Evolutionary conservation across 2,113 vertebrate genomes (phyloP).

Genomic region (Oreochromis aureus): DNA sequence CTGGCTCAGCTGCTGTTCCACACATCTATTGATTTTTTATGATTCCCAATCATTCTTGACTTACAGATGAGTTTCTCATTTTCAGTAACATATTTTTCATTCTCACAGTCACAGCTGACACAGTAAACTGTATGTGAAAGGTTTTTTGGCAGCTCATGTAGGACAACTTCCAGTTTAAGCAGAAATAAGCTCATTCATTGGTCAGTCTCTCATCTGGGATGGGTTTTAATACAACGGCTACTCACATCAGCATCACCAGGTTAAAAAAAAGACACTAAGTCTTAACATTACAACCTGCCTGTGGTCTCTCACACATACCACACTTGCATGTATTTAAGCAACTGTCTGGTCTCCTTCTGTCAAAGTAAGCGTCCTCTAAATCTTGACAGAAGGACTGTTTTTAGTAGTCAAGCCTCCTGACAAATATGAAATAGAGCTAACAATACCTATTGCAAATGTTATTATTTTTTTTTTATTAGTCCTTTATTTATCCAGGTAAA

Average conservation of each 20-base stretch:
- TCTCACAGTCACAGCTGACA: not conserved
- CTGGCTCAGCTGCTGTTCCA: not conserved
- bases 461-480: too few species aligned
- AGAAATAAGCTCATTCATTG: not conserved
- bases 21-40: fast-evolving
- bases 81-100: not conserved
- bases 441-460: not conserved
- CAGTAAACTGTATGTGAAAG: not conserved
- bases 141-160: not conserved
- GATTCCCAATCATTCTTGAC: fast-evolving
- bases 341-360: not conserved
- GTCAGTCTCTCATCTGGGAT: not conserved
- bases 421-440: not conserved
- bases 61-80: not conserved
- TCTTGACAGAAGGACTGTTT: not conserved
- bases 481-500: too few species aligned
- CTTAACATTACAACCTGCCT: not conserved
- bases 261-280: not conserved
- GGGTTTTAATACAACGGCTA: not conserved
- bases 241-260: not conserved
- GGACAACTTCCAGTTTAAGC: not conserved
- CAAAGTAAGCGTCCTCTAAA: not conserved
- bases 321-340: not conserved
- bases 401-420: not conserved
- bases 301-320: not conserved